Evolutionary conservation across 1,140 invertebrate species (phyloP), one percentile per base, ranked within the genome.

Genomic region (Drosophila bocki): DNA sequence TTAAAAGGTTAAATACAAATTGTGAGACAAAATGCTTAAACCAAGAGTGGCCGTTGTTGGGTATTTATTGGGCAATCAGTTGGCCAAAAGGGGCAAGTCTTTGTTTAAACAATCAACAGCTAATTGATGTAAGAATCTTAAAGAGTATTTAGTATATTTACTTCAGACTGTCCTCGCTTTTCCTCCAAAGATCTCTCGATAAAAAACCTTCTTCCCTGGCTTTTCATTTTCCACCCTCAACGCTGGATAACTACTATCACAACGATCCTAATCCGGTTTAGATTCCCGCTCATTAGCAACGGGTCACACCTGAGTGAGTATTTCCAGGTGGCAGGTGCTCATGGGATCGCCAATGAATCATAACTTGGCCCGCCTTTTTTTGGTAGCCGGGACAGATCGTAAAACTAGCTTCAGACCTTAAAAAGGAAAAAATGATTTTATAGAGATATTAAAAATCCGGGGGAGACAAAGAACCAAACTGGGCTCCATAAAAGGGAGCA

Each of bases 381-480:
- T 81, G 64, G 82, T 62, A 82, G 75, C 71, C 42, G 50, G 19
- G 59, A 60, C 44, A 64, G 75, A 48, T 82, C 75, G 65, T 88
- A 60, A 88, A 88, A 81, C 70, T 62, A 53, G 51, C 51, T 51
- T 41, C 26, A 48, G 57, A 48, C 76, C 67, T 33, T 60, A 60
- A 75, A 60, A 75, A 69, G 58, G 19, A 64, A 61, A 59, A 84
- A 84, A 78, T 80, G 58, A 69, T 75, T 88, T 84, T 88, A 88
- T 86, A 45, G 62, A 70, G 56, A 79, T 86, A 86, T 85, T 86
- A 78, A 86, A 79, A 47, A 65, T 7, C 37, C 37, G 22, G 15
- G n/a, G n/a, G 19, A 60, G 67, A 72, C 53, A 59, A 59, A 51
- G 54, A 50, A 32, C 19, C n/a, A 7, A 69, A 35, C 48, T 51